Evolutionary conservation across 2,888 invertebrate species (phyloP).

Genomic region (Eurois occulta): DNA sequence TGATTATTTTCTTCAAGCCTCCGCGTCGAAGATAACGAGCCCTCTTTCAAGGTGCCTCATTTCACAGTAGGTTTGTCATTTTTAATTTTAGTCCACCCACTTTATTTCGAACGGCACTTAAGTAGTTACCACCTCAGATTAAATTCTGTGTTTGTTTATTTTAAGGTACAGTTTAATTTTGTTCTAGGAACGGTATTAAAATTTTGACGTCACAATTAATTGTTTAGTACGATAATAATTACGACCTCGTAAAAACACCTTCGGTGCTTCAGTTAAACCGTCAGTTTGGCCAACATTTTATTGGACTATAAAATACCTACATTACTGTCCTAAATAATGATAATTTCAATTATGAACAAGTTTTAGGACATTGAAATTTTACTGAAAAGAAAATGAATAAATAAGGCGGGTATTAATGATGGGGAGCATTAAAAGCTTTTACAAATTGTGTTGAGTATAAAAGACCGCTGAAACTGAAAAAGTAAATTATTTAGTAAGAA

Average conservation of each 20-base stretch:
- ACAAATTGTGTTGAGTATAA: conserved; percentile 19
- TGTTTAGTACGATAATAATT: conserved; percentile 47
- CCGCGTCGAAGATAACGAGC: conserved; percentile 82
- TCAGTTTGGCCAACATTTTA: conserved; percentile 44
- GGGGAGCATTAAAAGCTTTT: conserved; percentile 13
- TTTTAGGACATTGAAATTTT: conserved; percentile 19
- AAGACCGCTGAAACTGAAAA: conserved; percentile 1
- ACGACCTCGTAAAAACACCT: conserved; percentile 50
- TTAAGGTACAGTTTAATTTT: conserved; percentile 45
- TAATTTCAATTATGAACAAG: conserved; percentile 51
- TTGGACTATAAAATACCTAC: conserved; percentile 45
- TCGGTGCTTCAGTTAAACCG: conserved; percentile 32
- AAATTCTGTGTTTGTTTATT: conserved; percentile 58
- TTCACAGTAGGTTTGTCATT: conserved; percentile 81
- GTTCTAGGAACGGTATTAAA: conserved; percentile 32
- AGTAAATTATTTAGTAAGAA: not conserved
- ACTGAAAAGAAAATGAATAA: conserved; percentile 16
- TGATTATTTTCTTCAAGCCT: conserved; percentile 80
- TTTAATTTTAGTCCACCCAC: conserved; percentile 77
- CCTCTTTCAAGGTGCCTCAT: conserved; percentile 80
- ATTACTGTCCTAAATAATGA: conserved; percentile 43
- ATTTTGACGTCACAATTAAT: conserved; percentile 51
- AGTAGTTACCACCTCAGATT: conserved; percentile 64
- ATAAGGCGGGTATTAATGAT: conserved; percentile 29
- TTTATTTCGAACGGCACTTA: conserved; percentile 66